Evolutionary conservation across 2,113 vertebrate species (phyloP), one percentile per base, ranked within the genome.

Genomic region (Tragulus kanchil): DNA sequence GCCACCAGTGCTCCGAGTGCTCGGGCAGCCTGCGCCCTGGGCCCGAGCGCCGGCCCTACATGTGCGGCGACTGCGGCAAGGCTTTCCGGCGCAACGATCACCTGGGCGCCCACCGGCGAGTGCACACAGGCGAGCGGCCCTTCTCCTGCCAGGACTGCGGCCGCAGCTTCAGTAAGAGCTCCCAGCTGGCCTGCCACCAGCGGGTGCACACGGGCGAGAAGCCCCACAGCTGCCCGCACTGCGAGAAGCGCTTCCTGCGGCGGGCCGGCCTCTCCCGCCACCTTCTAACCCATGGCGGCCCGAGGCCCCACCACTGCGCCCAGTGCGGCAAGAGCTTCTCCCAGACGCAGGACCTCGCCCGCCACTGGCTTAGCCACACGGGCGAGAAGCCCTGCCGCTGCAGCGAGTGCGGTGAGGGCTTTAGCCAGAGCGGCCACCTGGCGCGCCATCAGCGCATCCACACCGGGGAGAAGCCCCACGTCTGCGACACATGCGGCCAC

Each of bases 61-160:
- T 81, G 90, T 99, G 99, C 96, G 85, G 97, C 0, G 99, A 99
- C 23, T 99, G 99, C 2, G 98, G 98, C 4, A 99, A 99, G 95
- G 98, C 98, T 71, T 99, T 99, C 97, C 98, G 98, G 5, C 98
- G 99, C 17, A 98, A 98, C 14, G 99, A 99, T 50, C 99, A 99
- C 75, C 98, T 99, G 9, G 98, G 98, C 94, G 97, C 98, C 4
- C 99, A 99, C 96, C 96, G 97, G 58, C 99, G 98, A 3, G 98
- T 99, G 45, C 99, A 99, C 97, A 99, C 99, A 0, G 98, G 99
- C 90, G 98, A 98, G 93, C 97, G 96, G 14, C 98, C 98, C 5
- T 98, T 98, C 45, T 84, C 96, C 3, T 98, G 98, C 96, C 94
- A 95, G 61, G 97, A 84, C 15, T 98, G 98, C 9, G 93, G 96